A percentile compares a stretch with the other conserved stretches of the same genome.
These are phyloP conservation scores for Heterochromis multidens DNA, from an alignment of 2,113 vertebrate species.

Conservation along the genomic window DNA sequence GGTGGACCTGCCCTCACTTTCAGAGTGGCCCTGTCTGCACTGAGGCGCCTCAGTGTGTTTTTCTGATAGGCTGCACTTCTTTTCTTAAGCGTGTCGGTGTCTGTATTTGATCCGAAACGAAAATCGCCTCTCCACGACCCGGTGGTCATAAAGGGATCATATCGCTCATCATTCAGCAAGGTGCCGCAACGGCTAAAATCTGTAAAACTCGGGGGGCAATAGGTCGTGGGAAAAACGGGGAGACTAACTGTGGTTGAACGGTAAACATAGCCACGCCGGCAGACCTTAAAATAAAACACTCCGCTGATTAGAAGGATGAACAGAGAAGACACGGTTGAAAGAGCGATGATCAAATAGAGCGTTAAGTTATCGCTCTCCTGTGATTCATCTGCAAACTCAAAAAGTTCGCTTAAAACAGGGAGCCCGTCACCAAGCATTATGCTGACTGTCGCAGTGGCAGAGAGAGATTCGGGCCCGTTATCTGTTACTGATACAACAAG, in stretches of 20 bases:
- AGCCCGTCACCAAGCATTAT: conserved; percentile 57
- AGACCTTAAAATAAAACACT: conserved; percentile 64
- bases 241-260: conserved; percentile 53
- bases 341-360: conserved; percentile 70
- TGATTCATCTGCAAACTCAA: conserved; percentile 46
- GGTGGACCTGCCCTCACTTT: conserved; percentile 48
- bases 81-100: conserved; percentile 69
- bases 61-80: conserved; percentile 69
- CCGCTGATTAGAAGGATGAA: conserved; percentile 59
- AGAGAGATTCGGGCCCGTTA: conserved; percentile 64
- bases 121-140: conserved; percentile 73
- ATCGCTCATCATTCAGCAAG: conserved; percentile 63
- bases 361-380: conserved; percentile 48
- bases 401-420: conserved; percentile 62
- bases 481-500: conserved; percentile 65
- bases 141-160: conserved; percentile 71
- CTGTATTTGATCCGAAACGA: conserved; percentile 64
- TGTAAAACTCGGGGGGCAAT: conserved; percentile 54
- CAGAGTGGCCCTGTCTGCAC: conserved; percentile 47
- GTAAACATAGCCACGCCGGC: conserved; percentile 49
- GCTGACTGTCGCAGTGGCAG: conserved; percentile 65
- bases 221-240: conserved; percentile 65
- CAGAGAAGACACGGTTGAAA: conserved; percentile 61
- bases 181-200: conserved; percentile 68
- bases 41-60: conserved; percentile 49